Evolutionary conservation across 2,797 vertebrate species (phyloP).

Genomic region (Dermochelys coriacea): DNA sequence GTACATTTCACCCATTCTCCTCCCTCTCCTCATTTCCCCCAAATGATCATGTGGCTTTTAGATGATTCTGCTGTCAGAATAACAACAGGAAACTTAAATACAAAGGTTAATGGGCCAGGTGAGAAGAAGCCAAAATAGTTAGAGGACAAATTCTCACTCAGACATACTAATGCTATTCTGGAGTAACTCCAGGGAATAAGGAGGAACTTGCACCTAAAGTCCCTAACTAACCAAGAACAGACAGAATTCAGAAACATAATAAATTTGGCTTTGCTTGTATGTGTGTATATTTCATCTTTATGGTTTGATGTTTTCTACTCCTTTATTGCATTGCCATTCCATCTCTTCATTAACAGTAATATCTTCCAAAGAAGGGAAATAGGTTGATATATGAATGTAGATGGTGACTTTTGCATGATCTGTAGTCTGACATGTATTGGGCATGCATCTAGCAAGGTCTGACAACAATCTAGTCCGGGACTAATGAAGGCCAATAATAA

Average conservation of each 20-base stretch:
- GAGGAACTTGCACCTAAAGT: neutral
- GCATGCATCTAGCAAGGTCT: neutral
- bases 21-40: constrained; percentile 28
- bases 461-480: neutral
- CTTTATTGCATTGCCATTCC: neutral
- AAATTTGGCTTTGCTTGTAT: neutral
- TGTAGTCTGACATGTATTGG: neutral
- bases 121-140: constrained; percentile 2
- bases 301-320: rapidly evolving
- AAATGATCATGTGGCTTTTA: constrained; percentile 31
- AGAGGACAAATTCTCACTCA: neutral
- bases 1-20: constrained; percentile 28
- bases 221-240: neutral
- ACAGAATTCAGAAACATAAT: neutral
- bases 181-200: neutral
- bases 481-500: neutral
- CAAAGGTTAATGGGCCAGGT: constrained; percentile 5
- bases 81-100: constrained; percentile 33
- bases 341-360: neutral
- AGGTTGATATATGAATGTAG: neutral
- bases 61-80: constrained; percentile 19
- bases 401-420: neutral
- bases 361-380: neutral
- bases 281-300: neutral
- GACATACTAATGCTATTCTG: neutral